Base-by-base conservation (phyloP, 1,140 invertebrate species). In the Drosophila ironensis region DNA sequence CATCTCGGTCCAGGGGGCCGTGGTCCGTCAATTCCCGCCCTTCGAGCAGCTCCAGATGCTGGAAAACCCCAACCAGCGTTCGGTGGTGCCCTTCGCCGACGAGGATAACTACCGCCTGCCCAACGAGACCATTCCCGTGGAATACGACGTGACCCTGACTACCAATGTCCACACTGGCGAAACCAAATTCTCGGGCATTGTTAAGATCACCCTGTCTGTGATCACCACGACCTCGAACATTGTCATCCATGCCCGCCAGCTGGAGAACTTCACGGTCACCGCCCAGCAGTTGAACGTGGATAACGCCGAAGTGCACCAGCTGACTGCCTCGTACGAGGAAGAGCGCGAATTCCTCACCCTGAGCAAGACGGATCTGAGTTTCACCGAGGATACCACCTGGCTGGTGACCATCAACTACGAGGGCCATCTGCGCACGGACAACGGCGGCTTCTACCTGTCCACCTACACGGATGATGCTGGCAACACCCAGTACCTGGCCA, bases 361-460 rank as follows among this genome's bases (percentile, higher is more conserved):
- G 4, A 17, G 11, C n/a, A 51, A 45, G 11, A 20, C 16, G 0
- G 56, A 1, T 1, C 33, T 91, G 0, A 16, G 9, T 2, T 72
- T 92, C 3, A 0, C 11, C 0, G 41, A 7, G 5, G 81, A 64
- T 8, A 54, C 54, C 2, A 82, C 63, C 4, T 91, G 93, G 71
- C 51, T 48, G 7, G 81, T 94, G 30, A 88, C 77, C 1, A 92
- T 94, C 16, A 27, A 35, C 0, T 94, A 93, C 38, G 78, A 54
- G 1, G 93, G 93, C 12, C 71, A 75, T 0, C 89, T 94, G 17
- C 92, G 93, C 53, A 71, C 88, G 1, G 93, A 93, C 56, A 91
- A 94, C 67, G 92, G 91, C 33, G 96, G 96, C 28, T 97, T 97
- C 88, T 97, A 97, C 77, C 92, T 93, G 25, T 96, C 95, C 76